phyloP scores from a whole-genome alignment of 1,140 invertebrate genomes.

The Drosophila navojoa region DNA sequence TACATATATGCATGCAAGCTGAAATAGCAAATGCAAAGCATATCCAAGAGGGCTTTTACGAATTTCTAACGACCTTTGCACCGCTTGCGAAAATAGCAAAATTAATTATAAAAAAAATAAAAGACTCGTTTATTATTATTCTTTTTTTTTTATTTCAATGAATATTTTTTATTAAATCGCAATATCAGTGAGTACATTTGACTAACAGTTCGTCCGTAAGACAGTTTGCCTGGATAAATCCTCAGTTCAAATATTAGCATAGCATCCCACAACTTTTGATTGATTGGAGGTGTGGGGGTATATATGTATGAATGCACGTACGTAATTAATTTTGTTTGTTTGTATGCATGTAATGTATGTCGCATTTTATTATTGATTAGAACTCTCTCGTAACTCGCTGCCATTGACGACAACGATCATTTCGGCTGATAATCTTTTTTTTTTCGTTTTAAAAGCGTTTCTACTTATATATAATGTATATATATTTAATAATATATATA shows the following conservation, averaged over 20 bases:
- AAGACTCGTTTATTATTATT: no score
- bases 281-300: conserved; percentile 8
- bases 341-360: conserved; percentile 16
- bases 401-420: conserved; percentile 50
- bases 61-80: neutral
- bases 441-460: conserved; percentile 65
- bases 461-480: conserved; percentile 59
- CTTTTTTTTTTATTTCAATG: conserved; percentile 55
- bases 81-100: neutral
- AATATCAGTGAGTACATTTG: conserved; percentile 79
- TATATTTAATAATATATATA: conserved; percentile 49
- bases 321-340: neutral
- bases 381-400: conserved; percentile 50
- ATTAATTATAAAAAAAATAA: neutral
- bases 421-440: conserved; percentile 41
- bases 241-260: conserved; percentile 63
- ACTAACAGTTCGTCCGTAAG: conserved; percentile 64
- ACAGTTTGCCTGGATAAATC: conserved; percentile 62
- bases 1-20: no score
- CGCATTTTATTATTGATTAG: conserved; percentile 60
- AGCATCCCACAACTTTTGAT: conserved; percentile 37
- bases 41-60: neutral
- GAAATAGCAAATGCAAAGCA: neutral
- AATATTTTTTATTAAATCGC: conserved; percentile 74
- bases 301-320: conserved; percentile 19